These are phyloP conservation scores for Drosophila littoralis DNA, from an alignment of 1,140 invertebrate genomes.

Conservation along the genomic window DNA sequence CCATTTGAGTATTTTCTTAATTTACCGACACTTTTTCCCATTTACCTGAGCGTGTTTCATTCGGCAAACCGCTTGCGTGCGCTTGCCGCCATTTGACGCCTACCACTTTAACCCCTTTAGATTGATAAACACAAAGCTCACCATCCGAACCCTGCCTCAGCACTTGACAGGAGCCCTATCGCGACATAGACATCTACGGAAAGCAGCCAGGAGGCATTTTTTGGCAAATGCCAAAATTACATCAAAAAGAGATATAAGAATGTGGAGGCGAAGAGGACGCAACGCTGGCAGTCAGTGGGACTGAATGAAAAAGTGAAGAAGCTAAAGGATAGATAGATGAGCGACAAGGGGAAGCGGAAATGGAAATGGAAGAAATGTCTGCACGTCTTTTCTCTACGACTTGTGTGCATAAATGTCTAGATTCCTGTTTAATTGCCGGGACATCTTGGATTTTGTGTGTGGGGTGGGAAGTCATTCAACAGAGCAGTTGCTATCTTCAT, in stretches of 20 bases:
- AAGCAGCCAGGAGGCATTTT: conserved; percentile 58
- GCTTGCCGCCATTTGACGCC: conserved; percentile 41
- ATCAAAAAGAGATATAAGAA: conserved; percentile 74
- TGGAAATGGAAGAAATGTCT: conserved; percentile 43
- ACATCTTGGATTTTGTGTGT: conserved; percentile 22
- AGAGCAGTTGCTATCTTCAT: conserved; percentile 69
- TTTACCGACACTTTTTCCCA: conserved; percentile 68
- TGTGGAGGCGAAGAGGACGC: conserved; percentile 19
- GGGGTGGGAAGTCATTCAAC: conserved; percentile 30
- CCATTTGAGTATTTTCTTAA: conserved; percentile 60
- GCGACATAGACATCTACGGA: conserved; percentile 63
- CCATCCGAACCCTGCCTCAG: neutral
- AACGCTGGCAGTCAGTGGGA: neutral
- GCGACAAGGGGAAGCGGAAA: conserved; percentile 14
- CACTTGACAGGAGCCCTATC: conserved; percentile 40
- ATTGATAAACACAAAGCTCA: conserved; percentile 5
- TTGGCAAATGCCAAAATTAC: conserved; percentile 81
- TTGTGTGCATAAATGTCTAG: conserved; percentile 61
- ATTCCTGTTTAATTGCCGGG: conserved; percentile 53
- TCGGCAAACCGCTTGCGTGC: conserved; percentile 51
- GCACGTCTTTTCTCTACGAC: conserved; percentile 20
- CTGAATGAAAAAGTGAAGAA: conserved; percentile 23
- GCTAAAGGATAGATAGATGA: conserved; percentile 34
- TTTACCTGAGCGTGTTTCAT: conserved; percentile 66
- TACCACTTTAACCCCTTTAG: conserved; percentile 33